Conservation (phyloP, 37 sponge, comb jelly and placozoan species). For the Bolinopsis microptera region DNA sequence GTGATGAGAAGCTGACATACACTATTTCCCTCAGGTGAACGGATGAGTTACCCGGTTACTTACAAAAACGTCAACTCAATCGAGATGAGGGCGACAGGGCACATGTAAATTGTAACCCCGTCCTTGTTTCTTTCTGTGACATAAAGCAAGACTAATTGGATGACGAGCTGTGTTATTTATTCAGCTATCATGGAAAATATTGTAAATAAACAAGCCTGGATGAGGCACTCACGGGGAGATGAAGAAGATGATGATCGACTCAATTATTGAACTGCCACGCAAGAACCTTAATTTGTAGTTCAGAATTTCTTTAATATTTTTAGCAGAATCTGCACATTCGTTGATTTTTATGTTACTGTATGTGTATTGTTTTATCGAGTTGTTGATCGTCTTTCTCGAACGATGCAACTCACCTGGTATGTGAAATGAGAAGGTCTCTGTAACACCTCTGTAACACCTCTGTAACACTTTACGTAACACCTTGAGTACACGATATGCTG, state of each 20-base stretch:
- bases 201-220: background rate
- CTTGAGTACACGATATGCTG: no score
- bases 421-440: no score
- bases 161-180: no score
- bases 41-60: constrained; percentile 53
- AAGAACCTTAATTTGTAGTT: background rate
- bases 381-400: no score
- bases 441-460: no score
- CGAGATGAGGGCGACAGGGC: background rate
- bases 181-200: background rate
- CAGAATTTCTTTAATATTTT: background rate
- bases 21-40: constrained; percentile 3
- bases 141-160: no score
- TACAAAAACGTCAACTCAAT: background rate
- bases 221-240: background rate
- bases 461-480: no score
- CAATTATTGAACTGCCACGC: background rate
- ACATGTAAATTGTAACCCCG: no score
- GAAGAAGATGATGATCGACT: background rate
- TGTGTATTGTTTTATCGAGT: no score
- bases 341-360: background rate
- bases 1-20: no score
- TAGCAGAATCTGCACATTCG: background rate
- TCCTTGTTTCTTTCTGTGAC: no score
- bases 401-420: no score